Evolutionary conservation across 2,888 invertebrate genomes (phyloP).

Genomic region (Vanessa cardui): DNA sequence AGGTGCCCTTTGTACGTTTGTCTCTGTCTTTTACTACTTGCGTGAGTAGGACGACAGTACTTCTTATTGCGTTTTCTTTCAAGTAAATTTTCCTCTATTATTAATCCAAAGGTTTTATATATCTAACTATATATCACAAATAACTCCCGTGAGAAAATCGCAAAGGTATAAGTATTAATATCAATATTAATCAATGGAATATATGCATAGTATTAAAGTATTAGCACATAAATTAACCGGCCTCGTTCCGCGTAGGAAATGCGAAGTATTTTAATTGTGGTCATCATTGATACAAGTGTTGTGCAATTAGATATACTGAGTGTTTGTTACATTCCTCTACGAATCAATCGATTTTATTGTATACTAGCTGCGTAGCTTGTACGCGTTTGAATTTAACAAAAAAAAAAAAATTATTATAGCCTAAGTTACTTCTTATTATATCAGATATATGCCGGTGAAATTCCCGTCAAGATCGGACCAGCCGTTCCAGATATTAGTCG

Average conservation of each 20-base stretch:
- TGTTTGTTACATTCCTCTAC: constrained; percentile 14
- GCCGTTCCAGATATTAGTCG: too few relatives aligned
- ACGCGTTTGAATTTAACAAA: too few relatives aligned
- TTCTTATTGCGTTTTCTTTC: too few relatives aligned
- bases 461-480: too few relatives aligned
- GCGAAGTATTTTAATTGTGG: constrained; percentile 18
- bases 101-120: not conserved
- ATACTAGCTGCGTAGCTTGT: too few relatives aligned
- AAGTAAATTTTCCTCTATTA: not conserved
- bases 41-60: too few relatives aligned
- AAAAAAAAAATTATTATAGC: too few relatives aligned
- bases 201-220: constrained; percentile 1
- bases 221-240: not conserved
- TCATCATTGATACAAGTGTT: constrained; percentile 11
- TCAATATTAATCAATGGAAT: constrained; percentile 7
- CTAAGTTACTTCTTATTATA: too few relatives aligned
- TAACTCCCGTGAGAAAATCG: not conserved
- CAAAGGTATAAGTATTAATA: not conserved
- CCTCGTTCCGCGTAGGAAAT: not conserved
- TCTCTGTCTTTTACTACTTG: too few relatives aligned
- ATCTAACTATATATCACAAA: not conserved
- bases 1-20: too few relatives aligned
- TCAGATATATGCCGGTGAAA: too few relatives aligned
- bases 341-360: not conserved
- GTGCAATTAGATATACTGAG: constrained; percentile 16